Evolutionary conservation across 2,113 vertebrate genomes (phyloP).

Genomic region (Origma solitaria): DNA sequence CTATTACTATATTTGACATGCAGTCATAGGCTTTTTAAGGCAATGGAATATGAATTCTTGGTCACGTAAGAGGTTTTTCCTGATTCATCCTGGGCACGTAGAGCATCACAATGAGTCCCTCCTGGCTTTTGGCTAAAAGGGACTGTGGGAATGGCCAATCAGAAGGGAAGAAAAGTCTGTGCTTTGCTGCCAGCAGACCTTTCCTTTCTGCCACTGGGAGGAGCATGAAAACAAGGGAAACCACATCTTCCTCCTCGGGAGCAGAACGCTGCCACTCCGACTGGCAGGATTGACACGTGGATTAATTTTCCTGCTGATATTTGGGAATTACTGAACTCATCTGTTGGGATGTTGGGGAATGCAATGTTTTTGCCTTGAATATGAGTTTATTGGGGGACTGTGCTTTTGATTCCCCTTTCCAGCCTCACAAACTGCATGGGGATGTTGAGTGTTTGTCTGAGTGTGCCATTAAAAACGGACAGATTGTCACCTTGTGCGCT

Average conservation of each 20-base stretch:
- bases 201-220: constrained; percentile 29
- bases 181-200: not conserved
- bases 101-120: not conserved
- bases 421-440: not conserved
- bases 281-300: not conserved
- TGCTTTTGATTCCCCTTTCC: not conserved
- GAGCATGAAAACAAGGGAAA: constrained; percentile 25
- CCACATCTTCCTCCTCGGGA: not conserved
- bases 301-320: not conserved
- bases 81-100: not conserved
- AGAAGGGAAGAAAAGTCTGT: not conserved
- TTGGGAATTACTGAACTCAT: not conserved
- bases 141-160: not conserved
- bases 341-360: not conserved
- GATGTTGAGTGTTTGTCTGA: not conserved
- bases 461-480: not conserved
- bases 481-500: not conserved
- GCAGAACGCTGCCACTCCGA: not conserved
- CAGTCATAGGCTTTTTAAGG: not conserved
- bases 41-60: not conserved
- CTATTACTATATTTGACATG: not conserved
- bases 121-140: not conserved
- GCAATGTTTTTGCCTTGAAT: not conserved
- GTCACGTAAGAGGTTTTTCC: not conserved
- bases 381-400: not conserved